A percentile compares a stretch with the other conserved stretches of the same genome.
These are phyloP conservation scores for Caenorhabditis sp. DNA, from an alignment of 2,888 invertebrate genomes.

Conservation along the genomic window DNA sequence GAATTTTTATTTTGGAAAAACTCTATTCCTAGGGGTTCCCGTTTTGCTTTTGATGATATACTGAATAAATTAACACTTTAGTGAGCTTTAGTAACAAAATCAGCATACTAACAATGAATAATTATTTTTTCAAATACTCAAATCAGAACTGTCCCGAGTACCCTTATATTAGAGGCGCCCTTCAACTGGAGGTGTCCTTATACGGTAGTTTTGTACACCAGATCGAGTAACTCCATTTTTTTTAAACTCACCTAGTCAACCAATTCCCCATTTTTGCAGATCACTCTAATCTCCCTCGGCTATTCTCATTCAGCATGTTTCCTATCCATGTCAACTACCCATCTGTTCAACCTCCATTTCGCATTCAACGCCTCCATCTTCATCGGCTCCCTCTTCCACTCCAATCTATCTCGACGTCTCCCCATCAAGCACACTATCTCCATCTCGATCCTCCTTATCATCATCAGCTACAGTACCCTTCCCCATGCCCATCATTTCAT, in stretches of 20 bases:
- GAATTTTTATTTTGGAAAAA: too few species aligned
- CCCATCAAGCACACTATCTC: constrained; percentile 21
- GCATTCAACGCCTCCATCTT: constrained; percentile 44
- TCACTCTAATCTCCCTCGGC: constrained; percentile 32
- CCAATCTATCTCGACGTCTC: constrained; percentile 27
- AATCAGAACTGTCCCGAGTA: too few species aligned
- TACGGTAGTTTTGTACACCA: too few species aligned
- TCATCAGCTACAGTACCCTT: constrained; percentile 6
- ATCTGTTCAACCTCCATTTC: constrained; percentile 46
- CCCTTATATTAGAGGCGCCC: too few species aligned
- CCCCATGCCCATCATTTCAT: constrained; percentile 16
- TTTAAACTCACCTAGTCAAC: neutral
- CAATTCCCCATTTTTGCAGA: constrained; percentile 24
- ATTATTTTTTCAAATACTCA: too few species aligned
- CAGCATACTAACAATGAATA: too few species aligned
- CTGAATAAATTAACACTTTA: too few species aligned
- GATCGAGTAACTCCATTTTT: neutral
- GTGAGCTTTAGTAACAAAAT: too few species aligned
- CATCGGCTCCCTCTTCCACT: constrained; percentile 38
- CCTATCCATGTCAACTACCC: constrained; percentile 22
- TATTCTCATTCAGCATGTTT: constrained; percentile 44
- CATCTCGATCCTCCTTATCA: constrained; percentile 11
- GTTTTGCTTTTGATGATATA: too few species aligned
- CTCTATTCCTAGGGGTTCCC: too few species aligned
- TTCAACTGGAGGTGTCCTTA: too few species aligned